Conservation (phyloP, 2,888 invertebrate genomes). For the Rotaria sp. region DNA sequence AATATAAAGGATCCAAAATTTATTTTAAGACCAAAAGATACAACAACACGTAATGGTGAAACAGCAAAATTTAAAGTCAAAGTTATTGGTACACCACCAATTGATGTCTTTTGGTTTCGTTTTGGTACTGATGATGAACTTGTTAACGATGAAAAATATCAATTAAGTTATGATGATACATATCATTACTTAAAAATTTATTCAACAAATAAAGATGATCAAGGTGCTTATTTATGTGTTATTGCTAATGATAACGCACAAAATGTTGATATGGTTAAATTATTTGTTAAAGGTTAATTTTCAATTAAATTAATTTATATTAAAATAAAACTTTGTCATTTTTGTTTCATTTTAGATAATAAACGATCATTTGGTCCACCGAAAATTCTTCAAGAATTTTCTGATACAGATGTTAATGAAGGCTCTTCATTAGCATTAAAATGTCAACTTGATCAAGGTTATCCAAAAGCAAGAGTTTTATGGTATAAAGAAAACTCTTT, state of each 20-base stretch:
- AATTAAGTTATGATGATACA: slow-evolving; percentile 25
- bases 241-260: slow-evolving; percentile 32
- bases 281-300: slow-evolving; percentile 28
- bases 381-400: neutral
- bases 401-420: slow-evolving; percentile 30
- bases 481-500: slow-evolving; percentile 26
- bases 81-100: slow-evolving; percentile 25
- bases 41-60: slow-evolving; percentile 20
- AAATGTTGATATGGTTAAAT: slow-evolving; percentile 29
- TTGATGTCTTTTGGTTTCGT: slow-evolving; percentile 35
- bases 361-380: slow-evolving; percentile 11
- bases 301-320: no score
- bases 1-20: slow-evolving; percentile 30
- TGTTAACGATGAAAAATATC: slow-evolving; percentile 34
- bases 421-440: neutral
- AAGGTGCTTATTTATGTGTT: slow-evolving; percentile 33
- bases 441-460: slow-evolving; percentile 32
- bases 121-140: slow-evolving; percentile 33
- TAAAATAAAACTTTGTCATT: neutral
- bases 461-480: slow-evolving; percentile 36
- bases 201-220: neutral
- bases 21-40: slow-evolving; percentile 14
- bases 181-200: slow-evolving; percentile 34
- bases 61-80: slow-evolving; percentile 26
- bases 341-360: neutral